Evolutionary conservation across 2,888 invertebrate genomes (phyloP).

Genomic region (Acleris literana): DNA sequence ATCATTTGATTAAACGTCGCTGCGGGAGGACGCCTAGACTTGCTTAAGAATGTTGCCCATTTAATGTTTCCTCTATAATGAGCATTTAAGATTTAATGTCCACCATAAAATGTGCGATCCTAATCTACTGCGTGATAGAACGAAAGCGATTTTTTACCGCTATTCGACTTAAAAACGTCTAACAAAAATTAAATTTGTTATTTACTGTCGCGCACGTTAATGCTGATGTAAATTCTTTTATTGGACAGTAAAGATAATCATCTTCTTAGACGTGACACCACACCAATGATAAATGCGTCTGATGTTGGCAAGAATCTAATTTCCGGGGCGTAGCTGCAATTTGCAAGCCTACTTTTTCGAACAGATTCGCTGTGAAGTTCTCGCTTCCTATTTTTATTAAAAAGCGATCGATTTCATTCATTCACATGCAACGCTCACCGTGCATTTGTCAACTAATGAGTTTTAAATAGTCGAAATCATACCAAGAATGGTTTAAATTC

Average conservation of each 20-base stretch:
- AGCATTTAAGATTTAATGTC: conserved; percentile 59
- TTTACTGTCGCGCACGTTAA: conserved; percentile 61
- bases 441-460: conserved; percentile 18
- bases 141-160: conserved; percentile 63
- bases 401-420: conserved; percentile 27
- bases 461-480: conserved; percentile 36
- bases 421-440: conserved; percentile 11
- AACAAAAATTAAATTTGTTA: conserved; percentile 67
- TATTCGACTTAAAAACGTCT: conserved; percentile 65
- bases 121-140: conserved; percentile 58
- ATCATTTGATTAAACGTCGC: conserved; percentile 62
- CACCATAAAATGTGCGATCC: conserved; percentile 59
- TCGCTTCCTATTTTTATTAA: conserved; percentile 25
- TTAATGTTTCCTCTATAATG: conserved; percentile 67
- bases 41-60: conserved; percentile 64
- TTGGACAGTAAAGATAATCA: conserved; percentile 52
- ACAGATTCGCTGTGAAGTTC: conserved; percentile 25
- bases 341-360: conserved; percentile 31
- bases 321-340: conserved; percentile 30
- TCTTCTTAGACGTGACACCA: conserved; percentile 33
- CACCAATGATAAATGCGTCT: conserved; percentile 32
- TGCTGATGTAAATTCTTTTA: conserved; percentile 56
- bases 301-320: conserved; percentile 26
- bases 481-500: conserved; percentile 42
- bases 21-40: conserved; percentile 54